Percentiles rank a stretch among this genome's conserved stretches.
These are phyloP conservation scores for Pachypanchax playfairii DNA, from an alignment of 2,113 vertebrate genomes.

Conservation along the genomic window DNA sequence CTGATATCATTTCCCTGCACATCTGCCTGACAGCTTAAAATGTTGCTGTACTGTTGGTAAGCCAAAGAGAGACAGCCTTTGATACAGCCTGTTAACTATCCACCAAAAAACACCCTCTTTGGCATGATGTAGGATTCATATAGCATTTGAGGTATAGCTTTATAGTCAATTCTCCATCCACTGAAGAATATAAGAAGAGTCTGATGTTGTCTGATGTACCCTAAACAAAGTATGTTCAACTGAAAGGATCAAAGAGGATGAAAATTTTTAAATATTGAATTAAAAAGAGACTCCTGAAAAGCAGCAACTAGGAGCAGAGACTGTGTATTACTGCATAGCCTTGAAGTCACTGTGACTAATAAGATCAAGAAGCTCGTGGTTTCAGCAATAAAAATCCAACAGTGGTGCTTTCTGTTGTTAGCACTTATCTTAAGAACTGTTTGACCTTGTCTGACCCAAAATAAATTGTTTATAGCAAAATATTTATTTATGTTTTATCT, in stretches of 20 bases:
- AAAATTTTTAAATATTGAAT: not conserved
- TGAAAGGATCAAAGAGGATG: no score
- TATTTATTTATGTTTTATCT: not conserved
- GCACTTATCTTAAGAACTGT: slow-evolving; percentile 1
- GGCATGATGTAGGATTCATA: no score
- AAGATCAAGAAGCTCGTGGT: slow-evolving; percentile 17
- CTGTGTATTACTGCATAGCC: not conserved
- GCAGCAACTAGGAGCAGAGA: no score
- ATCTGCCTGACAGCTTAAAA: slow-evolving; percentile 54
- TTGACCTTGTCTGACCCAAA: not conserved
- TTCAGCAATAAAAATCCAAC: slow-evolving; percentile 17
- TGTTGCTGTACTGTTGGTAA: slow-evolving; percentile 8
- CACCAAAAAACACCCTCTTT: no score
- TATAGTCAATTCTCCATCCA: no score
- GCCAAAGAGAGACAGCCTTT: slow-evolving; percentile 23
- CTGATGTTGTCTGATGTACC: no score
- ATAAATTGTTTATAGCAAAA: not conserved
- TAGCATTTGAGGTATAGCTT: no score
- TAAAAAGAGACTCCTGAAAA: not conserved
- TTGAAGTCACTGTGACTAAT: not conserved
- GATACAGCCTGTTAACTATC: not conserved
- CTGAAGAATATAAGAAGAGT: no score
- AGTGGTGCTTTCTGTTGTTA: not conserved
- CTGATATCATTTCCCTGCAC: slow-evolving; percentile 22
- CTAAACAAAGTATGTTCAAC: no score